Conservation (phyloP, 92 coral and sea anemone species). For the Bergia sp. region DNA sequence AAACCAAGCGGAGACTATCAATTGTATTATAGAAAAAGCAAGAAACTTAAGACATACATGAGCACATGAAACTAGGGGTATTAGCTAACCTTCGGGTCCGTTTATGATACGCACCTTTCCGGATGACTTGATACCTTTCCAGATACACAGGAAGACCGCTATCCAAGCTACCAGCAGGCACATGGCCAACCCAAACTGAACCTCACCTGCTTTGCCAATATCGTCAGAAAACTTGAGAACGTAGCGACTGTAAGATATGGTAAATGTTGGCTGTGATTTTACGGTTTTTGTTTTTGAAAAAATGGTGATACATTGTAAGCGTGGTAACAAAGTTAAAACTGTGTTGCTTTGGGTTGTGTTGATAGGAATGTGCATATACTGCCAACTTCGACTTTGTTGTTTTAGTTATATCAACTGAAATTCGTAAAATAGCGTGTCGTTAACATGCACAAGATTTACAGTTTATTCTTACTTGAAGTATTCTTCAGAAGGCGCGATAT, state of each 20-base stretch:
- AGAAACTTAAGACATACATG: too few relatives aligned
- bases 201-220: slow-evolving; percentile 72
- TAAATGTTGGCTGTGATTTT: neutral
- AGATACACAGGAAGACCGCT: slow-evolving; percentile 82
- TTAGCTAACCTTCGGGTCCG: neutral
- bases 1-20: too few relatives aligned
- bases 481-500: slow-evolving; percentile 62
- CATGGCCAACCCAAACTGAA: slow-evolving; percentile 87
- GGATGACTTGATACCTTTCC: slow-evolving; percentile 93
- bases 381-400: too few relatives aligned
- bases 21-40: too few relatives aligned
- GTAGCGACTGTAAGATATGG: slow-evolving; percentile 46
- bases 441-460: too few relatives aligned
- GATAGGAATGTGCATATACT: too few relatives aligned
- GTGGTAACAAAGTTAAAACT: neutral
- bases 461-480: slow-evolving; percentile 61
- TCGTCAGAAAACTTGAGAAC: slow-evolving; percentile 70
- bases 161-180: slow-evolving; percentile 86
- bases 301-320: too few relatives aligned
- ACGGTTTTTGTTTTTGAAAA: too few relatives aligned
- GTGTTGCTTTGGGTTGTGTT: too few relatives aligned
- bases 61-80: too few relatives aligned
- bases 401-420: too few relatives aligned
- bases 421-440: too few relatives aligned
- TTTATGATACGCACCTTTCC: slow-evolving; percentile 66